Conservation (phyloP, 2,888 invertebrate genomes). For the Drosophila dives region DNA sequence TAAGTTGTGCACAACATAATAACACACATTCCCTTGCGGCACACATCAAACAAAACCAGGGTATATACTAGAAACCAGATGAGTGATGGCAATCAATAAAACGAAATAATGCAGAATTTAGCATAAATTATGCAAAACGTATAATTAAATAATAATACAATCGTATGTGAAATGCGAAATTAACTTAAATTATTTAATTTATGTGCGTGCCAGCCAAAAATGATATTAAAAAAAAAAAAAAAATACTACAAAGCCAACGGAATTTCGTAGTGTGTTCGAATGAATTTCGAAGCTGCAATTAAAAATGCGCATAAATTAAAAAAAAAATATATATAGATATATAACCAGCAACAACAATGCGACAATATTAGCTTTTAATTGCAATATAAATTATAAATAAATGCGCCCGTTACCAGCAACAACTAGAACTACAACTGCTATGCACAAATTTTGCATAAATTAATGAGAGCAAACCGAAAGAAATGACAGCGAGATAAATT, state of each 20-base stretch:
- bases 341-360: constrained; percentile 5
- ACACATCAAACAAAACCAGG: background rate
- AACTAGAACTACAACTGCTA: constrained; percentile 19
- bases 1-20: background rate
- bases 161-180: constrained; percentile 61
- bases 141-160: constrained; percentile 74
- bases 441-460: constrained; percentile 69
- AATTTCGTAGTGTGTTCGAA: constrained; percentile 20
- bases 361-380: constrained; percentile 76
- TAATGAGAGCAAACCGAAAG: constrained; percentile 14
- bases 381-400: constrained; percentile 77
- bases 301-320: constrained; percentile 75
- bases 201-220: constrained; percentile 33
- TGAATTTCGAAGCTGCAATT: constrained; percentile 47
- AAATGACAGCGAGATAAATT: constrained; percentile 2
- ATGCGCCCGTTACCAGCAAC: constrained; percentile 39
- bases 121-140: constrained; percentile 70
- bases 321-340: constrained; percentile 17
- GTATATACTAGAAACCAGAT: constrained; percentile 23
- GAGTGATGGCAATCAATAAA: constrained; percentile 47
- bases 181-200: constrained; percentile 77
- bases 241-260: constrained; percentile 41
- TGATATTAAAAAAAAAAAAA: background rate
- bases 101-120: constrained; percentile 52
- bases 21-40: background rate